These are phyloP conservation scores for Drepana arcuata DNA, from an alignment of 1,140 invertebrate species.

Conservation along the genomic window DNA sequence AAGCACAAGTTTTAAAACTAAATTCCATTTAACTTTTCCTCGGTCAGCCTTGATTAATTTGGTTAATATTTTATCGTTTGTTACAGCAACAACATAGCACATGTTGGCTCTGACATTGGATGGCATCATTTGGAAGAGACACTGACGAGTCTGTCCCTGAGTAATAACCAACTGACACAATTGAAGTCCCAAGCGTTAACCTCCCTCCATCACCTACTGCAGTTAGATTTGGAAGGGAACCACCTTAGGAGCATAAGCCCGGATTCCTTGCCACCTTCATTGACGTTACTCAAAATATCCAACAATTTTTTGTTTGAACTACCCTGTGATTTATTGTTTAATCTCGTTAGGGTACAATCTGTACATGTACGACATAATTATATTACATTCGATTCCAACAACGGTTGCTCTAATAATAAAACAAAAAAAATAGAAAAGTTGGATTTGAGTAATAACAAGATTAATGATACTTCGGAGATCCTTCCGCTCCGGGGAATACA, in stretches of 20 bases:
- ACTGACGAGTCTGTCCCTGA: slow-evolving; percentile 83
- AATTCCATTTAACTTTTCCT: slow-evolving; percentile 19
- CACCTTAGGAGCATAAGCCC: slow-evolving; percentile 75
- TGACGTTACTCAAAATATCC: slow-evolving; percentile 83
- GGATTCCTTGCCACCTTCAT: slow-evolving; percentile 74
- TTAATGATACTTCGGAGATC: slow-evolving; percentile 74
- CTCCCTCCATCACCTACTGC: slow-evolving; percentile 75
- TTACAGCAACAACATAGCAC: slow-evolving; percentile 58
- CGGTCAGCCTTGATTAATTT: slow-evolving; percentile 10
- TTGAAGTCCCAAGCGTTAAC: slow-evolving; percentile 73
- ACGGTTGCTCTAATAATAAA: slow-evolving; percentile 75
- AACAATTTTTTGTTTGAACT: slow-evolving; percentile 81
- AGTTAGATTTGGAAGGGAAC: slow-evolving; percentile 83
- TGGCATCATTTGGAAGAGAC: slow-evolving; percentile 84
- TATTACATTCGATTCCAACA: slow-evolving; percentile 74
- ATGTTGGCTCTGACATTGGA: slow-evolving; percentile 36
- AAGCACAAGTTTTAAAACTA: slow-evolving; percentile 42
- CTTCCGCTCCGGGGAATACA: slow-evolving; percentile 80
- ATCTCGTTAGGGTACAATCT: slow-evolving; percentile 77
- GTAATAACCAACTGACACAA: slow-evolving; percentile 84
- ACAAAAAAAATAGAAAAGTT: slow-evolving; percentile 82
- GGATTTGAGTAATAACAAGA: slow-evolving; percentile 87
- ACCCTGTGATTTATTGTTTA: slow-evolving; percentile 76
- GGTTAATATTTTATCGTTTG: slow-evolving; percentile 18
- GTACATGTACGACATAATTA: slow-evolving; percentile 88